Conservation (phyloP, 1,140 invertebrate species). For the Daktulosphaira vitifoliae region DNA sequence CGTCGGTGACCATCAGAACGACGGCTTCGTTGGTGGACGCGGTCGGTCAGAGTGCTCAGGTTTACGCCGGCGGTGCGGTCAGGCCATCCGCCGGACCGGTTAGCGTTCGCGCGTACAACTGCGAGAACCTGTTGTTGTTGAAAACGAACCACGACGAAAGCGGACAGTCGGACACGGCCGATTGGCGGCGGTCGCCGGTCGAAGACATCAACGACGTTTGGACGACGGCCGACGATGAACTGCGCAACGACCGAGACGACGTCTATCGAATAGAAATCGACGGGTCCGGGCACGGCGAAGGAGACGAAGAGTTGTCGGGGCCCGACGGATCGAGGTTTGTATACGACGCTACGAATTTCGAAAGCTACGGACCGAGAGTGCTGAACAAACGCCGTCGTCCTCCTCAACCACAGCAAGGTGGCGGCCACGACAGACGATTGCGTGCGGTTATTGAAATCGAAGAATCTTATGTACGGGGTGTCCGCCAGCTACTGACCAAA, state of each 20-base stretch:
- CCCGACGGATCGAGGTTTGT: no score
- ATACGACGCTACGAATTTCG: conserved; percentile 21
- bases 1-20: conserved; percentile 66
- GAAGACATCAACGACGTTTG: conserved; percentile 25
- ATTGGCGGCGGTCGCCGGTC: no score
- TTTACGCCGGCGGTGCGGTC: conserved; percentile 46
- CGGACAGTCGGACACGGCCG: conserved; percentile 43
- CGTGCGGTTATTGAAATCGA: conserved; percentile 57
- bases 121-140: conserved; percentile 48
- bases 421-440: no score
- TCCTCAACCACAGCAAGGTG: no score
- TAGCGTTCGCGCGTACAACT: conserved; percentile 72
- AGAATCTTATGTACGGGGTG: conserved; percentile 67
- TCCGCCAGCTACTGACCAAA: conserved; percentile 62
- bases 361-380: conserved; percentile 44
- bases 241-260: no score
- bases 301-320: no score
- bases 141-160: conserved; percentile 42
- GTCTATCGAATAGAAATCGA: no score
- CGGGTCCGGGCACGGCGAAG: no score
- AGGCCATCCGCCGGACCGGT: conserved; percentile 72
- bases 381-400: conserved; percentile 29
- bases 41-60: conserved; percentile 45
- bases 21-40: conserved; percentile 64
- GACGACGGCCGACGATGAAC: conserved; percentile 32